Evolutionary conservation across 2,797 vertebrate genomes (phyloP), one percentile per base, ranked within the genome.

Genomic region (Fringilla coelebs): DNA sequence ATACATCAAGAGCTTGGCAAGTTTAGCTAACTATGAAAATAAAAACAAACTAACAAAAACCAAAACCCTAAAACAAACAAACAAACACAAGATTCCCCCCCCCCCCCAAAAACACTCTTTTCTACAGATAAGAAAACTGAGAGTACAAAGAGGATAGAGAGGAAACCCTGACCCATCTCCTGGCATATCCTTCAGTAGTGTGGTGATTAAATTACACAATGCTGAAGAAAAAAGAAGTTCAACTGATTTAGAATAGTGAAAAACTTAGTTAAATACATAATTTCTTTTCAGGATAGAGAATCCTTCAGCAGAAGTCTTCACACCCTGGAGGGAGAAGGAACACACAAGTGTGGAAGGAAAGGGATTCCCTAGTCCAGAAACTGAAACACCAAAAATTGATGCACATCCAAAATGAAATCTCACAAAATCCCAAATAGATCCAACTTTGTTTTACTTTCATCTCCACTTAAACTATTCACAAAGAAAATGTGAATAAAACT

Each of bases 61-160:
- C 5, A 28, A 45, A 16, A 5, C 6, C 2, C 36, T 16, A 12
- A 58, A 58, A 26, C 25, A 49, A 40, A 54, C 20, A n/a, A 58
- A 22, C 18, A 18, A 51, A 6, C n/a, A n/a, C 15, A 5, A 17
- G 13, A n/a, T n/a, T n/a, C n/a, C n/a, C n/a, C n/a, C n/a, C 0
- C 7, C 10, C 18, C 34, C 6, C 13, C 24, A 5, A 76, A 89
- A 77, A 1, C 10, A 26, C 3, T 48, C 13, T 28, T 40, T 41
- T 70, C 32, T 48, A 70, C 38, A 55, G 24, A 7, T 49, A 79
- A 72, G 58, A 65, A 82, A 87, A 90, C 36, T 25, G 46, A 58
- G 34, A 41, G 10, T 57, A 46, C 32, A 63, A 36, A 52, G 40
- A 36, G 66, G 13, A 28, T 36, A 61, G 25, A 60, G 20, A 60